These are phyloP conservation scores for Diglossa cyanea DNA, from an alignment of 2,797 vertebrate species.

Conservation along the genomic window DNA sequence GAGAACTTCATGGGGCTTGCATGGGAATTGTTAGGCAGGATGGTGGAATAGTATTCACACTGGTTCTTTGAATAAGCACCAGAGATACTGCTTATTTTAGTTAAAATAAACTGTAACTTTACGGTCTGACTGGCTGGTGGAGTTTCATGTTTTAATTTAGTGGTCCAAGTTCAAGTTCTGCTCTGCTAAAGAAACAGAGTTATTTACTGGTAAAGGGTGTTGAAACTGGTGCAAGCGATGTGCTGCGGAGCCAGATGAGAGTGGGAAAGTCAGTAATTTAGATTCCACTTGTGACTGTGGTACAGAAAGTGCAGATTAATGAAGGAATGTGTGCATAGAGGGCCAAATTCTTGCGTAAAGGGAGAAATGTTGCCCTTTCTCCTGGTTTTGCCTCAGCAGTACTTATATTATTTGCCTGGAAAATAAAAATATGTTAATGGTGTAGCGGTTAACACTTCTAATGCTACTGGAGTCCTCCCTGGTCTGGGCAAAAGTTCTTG, in stretches of 20 bases:
- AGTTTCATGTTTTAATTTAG: background rate
- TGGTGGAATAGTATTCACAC: background rate
- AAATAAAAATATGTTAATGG: background rate
- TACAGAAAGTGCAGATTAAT: slow-evolving; percentile 31
- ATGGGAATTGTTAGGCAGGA: background rate
- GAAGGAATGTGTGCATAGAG: background rate
- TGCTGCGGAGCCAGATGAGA: background rate
- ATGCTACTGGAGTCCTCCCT: background rate
- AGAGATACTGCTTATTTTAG: slow-evolving; percentile 26
- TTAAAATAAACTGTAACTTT: slow-evolving; percentile 17
- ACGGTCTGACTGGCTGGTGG: background rate
- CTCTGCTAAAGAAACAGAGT: background rate
- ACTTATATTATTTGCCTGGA: slow-evolving; percentile 21
- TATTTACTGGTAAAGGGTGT: background rate
- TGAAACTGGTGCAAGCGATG: background rate
- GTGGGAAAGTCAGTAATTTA: background rate
- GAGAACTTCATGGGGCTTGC: background rate
- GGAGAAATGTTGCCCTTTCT: slow-evolving; percentile 5
- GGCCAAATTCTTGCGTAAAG: slow-evolving; percentile 19
- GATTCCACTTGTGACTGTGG: slow-evolving; percentile 18
- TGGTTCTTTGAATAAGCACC: background rate
- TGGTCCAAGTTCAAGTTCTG: background rate
- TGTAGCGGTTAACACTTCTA: background rate
- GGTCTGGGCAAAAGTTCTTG: background rate
- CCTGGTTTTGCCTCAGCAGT: background rate